A percentile compares a stretch with the other conserved stretches of the same genome.
Evolutionary conservation across 2,113 vertebrate species (phyloP).

Genomic region (Panthera uncia): DNA sequence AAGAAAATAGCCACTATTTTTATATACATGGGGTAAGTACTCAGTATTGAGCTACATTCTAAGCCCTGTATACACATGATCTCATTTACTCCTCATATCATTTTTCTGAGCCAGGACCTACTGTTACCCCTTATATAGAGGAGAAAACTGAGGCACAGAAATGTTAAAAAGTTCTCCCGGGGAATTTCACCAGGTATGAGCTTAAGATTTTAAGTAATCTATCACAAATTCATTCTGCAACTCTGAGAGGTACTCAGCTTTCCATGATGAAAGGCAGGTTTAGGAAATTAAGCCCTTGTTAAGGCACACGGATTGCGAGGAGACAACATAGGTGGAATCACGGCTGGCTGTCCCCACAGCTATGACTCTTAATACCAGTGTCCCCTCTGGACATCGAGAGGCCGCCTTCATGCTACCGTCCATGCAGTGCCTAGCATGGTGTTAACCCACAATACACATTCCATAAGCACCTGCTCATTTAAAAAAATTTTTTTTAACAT

Average conservation of each 20-base stretch:
- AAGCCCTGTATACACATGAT: background rate
- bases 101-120: background rate
- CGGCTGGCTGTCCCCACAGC: no score
- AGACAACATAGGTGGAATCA: accelerated
- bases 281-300: background rate
- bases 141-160: background rate
- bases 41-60: background rate
- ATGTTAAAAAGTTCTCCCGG: background rate
- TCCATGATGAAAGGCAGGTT: background rate
- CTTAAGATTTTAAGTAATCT: background rate
- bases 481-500: no score
- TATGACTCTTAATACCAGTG: no score
- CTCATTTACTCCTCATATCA: background rate
- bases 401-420: no score
- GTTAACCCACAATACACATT: background rate
- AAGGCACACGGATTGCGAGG: background rate
- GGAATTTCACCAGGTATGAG: background rate
- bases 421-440: accelerated
- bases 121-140: background rate
- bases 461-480: background rate
- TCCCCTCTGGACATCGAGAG: background rate
- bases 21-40: background rate
- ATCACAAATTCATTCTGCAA: background rate
- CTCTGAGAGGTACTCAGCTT: background rate
- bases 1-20: background rate